Evolutionary conservation across 1,140 invertebrate species (phyloP), one percentile per base, ranked within the genome.

Genomic region (Aphaenogaster ashmeadi): DNA sequence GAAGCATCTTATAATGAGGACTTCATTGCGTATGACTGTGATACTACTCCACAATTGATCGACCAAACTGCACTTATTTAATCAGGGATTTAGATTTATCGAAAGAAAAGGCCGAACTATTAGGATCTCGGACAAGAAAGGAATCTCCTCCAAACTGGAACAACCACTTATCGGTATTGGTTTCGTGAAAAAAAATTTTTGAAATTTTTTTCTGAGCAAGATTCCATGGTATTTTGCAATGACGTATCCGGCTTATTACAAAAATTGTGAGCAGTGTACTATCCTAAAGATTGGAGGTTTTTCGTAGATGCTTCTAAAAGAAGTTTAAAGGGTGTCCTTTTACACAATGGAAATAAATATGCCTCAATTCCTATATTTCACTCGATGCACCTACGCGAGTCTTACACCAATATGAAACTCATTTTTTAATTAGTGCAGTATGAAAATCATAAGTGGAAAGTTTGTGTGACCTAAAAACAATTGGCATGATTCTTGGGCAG

Each of bases 61-160:
- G 86, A 66, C 47, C 89, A 94, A 84, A 47, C 64, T 41, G 90
- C 92, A 67, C 84, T 94, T 93, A 94, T 87, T 84, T 94, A 0
- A 64, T 92, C 27, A 90, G 91, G 72, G 89, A 94, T 75, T 86
- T 92, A 33, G 71, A 87, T 41, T 75, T 92, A 58, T 85, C 92
- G 15, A 92, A 94, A 91, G 50, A 91, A 60, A 69, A 36, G 15
- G 47, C 84, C 90, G 66, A 83, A 50, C 15, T 84, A 11, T 27
- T 84, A 78, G 90, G 86, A 44, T 92, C 92, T n/a, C 88, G 89
- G 74, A n/a, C 90, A 88, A 66, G 72, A 74, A 50, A 87, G 83
- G 58, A 87, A 87, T 71, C 15, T 67, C 6, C 54, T 88, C 7
- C 0, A 18, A 47, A 4, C 3, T 13, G 52, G 3, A 54, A 54